Evolutionary conservation across 2,113 vertebrate genomes (phyloP).

Genomic region (Cyanistes caeruleus): DNA sequence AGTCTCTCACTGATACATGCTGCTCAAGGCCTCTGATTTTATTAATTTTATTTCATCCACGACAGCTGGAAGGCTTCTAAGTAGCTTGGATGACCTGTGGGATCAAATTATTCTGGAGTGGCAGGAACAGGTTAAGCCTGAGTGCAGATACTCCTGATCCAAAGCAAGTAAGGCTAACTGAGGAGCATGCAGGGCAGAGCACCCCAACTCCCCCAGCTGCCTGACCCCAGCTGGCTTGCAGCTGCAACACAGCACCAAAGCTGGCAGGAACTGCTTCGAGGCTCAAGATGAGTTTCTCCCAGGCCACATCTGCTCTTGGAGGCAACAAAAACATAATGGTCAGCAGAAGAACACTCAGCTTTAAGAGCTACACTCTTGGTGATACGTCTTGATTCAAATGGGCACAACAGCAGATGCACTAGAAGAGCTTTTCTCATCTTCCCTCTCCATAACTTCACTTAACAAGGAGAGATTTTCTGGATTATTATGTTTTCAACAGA

Average conservation of each 20-base stretch:
- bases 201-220: accelerated
- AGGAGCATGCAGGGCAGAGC: not conserved
- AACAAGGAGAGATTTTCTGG: not conserved
- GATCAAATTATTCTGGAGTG: not conserved
- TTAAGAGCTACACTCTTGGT: not conserved
- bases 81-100: not conserved
- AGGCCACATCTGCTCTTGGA: not conserved
- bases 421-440: not conserved
- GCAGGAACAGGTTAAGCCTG: not conserved
- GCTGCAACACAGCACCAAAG: not conserved
- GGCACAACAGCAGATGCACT: not conserved
- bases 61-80: not conserved
- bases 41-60: not conserved
- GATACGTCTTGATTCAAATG: not conserved
- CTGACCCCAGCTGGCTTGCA: not conserved
- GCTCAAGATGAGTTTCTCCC: not conserved
- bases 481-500: not conserved
- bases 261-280: not conserved
- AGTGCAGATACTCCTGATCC: not conserved
- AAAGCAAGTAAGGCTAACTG: not conserved
- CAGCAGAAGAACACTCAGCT: not conserved
- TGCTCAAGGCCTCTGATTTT: not conserved
- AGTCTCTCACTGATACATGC: not conserved
- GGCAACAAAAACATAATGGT: accelerated
- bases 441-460: not conserved